Evolutionary conservation across 2,888 invertebrate genomes (phyloP), one percentile per base, ranked within the genome.

Genomic region (Acronicta alni): DNA sequence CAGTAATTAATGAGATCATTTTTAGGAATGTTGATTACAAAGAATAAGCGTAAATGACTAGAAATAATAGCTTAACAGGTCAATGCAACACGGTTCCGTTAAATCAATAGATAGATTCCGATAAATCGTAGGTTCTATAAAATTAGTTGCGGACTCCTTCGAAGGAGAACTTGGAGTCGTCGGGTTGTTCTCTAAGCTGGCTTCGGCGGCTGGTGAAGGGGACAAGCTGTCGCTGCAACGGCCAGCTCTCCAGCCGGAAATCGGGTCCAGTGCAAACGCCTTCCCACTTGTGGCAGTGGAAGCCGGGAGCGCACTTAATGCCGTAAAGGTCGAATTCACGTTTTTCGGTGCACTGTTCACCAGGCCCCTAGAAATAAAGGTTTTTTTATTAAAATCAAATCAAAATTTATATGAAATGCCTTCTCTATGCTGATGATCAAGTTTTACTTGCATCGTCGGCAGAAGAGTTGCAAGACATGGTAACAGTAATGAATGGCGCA

Each of bases 301-400:
- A 90, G 0, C 92, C 92, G 0, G 84, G 84, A 0, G 89, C 91
- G 71, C 93, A 93, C 61, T 86, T 88, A 67, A 87, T 87, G 0
- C 90, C 91, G 61, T 81, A 90, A 4, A 76, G 71, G 63, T 93
- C 91, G 60, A 80, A 80, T 39, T 83, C 82, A 71, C 85, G 85
- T 63, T 90, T 91, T 66, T 88, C 91, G 0, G 93, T 91, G 77
- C 93, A 93, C n/a, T 82, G 80, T 52, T 93, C 90, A 8, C 86
- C 79, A 0, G 91, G 89, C 2, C 91, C 92, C 92, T 92, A 72
- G 17, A 32, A 37, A 45, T 26, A 9, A 32, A 32, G 14, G 7
- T 17, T 18, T 26, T 44, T 7, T 12, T n/a, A n/a, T n/a, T n/a
- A n/a, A n/a, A n/a, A n/a, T n/a, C n/a, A n/a, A n/a, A n/a, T n/a